Base-by-base conservation (phyloP, 1,140 invertebrate genomes). In the Saccostrea echinata region DNA sequence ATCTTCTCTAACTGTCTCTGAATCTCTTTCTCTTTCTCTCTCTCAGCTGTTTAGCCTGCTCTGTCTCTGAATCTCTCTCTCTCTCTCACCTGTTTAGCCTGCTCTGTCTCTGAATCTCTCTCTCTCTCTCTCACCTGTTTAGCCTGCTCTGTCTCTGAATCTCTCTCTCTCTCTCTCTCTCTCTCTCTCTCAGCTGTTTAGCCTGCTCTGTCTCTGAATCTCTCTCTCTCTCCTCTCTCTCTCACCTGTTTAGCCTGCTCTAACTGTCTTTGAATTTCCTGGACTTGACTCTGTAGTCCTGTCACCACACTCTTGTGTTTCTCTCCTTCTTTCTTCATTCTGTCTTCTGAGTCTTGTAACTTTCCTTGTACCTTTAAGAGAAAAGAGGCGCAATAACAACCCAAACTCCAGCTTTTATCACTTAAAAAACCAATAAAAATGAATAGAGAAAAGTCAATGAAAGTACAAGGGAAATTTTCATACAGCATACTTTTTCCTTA, bases 231-330 rank as follows among this genome's bases (percentile, higher is more conserved):
- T 64, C 57, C 57, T n/a, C 57, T 64, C 43, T 27, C 55, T 84
- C 53, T 57, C 82, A 94, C 93, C 90, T 93, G 91, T 88, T 90
- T 92, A 30, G 92, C 91, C 24, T 89, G 83, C 30, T 90, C 91
- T 27, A 94, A 88, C 53, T 91, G 88, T 12, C 88, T 84, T 86
- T 93, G 84, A 27, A 92, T 84, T 21, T 90, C 86, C 21, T 92
- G 89, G 27, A 93, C 85, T 55, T 92, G 90, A 27, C 88, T 84
- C 68, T 92, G 90, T 51, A 93, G 88, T 53, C 89, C 91, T 35
- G 86, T 85, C 30, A 90, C 89, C 51, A 92, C 84, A 30, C 83
- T 71, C 30, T 90, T 87, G 71, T 91, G 90, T 68, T 92, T 90
- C 11, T 91, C 91, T 35, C 90, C 88, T 51, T 84, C 86, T n/a